Base-by-base conservation (phyloP, 2,888 invertebrate species). In the Drosophila colorata region DNA sequence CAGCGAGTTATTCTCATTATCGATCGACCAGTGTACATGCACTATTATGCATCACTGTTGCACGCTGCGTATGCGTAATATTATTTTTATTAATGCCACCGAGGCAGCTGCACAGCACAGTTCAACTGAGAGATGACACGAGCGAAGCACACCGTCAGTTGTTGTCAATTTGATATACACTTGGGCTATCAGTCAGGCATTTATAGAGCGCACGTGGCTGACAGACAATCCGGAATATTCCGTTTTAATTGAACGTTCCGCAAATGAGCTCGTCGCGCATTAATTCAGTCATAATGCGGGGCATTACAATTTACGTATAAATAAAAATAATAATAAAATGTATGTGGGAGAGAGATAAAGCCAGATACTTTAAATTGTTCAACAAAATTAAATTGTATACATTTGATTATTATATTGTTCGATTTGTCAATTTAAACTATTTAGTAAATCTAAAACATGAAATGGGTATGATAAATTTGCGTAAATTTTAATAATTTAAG, bases 81-180 rank as follows among this genome's bases (percentile, higher is more conserved):
- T 73, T 66, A 46, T 57, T 64, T 73, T 67, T 72, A 72, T 72
- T 73, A 56, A 52, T 57, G 48, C 60, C 74, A 43, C 52, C 51
- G 73, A 33, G 73, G 46, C 73, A 8, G 47, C 14, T 16, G 16
- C 33, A 51, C 35, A 7, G 18, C 28, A 25, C 38, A 53, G 53
- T 43, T 69, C 47, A 69, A 18, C 56, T 35, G 43, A 18, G 48
- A 14, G 46, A 56, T 28, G 48, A 31, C 38, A 57, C 40, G 33
- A 31, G 9, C 28, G 28, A 31, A 7, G 43, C 25, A 38, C 31
- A n/a, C 69, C 33, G 33, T 31, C 49, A 23, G 55, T 56, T 52
- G 74, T 53, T 72, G 72, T 73, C 73, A 73, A 68, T 68, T 68
- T 74, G 73, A 73, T 73, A 68, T 68, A 68, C 74, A 63, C 63